A percentile compares a stretch with the other conserved stretches of the same genome.
phyloP scores from a whole-genome alignment of 2,113 vertebrate species.

The Columba janthina region DNA sequence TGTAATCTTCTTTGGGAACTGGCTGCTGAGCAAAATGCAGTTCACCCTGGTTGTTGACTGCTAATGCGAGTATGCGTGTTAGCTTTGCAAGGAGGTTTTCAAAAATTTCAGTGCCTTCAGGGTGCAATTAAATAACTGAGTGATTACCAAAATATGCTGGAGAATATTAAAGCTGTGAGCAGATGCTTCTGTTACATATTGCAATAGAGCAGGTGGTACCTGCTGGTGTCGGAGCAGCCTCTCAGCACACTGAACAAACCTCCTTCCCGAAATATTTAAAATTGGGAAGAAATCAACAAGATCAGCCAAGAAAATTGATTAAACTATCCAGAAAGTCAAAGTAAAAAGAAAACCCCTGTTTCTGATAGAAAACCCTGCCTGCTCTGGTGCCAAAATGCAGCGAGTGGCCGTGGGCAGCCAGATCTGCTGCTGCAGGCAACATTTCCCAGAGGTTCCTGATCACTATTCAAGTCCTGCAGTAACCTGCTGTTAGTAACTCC shows the following conservation, averaged over 20 bases:
- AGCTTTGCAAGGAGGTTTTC: neutral
- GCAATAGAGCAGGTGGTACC: conserved; percentile 37
- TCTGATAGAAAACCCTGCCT: neutral
- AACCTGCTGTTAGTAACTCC: conserved; percentile 33
- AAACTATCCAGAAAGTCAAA: neutral
- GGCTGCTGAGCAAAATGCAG: conserved; percentile 41
- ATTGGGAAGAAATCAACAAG: neutral
- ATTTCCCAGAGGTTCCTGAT: neutral
- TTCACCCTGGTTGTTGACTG: neutral
- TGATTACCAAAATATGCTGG: conserved; percentile 25
- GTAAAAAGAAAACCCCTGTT: neutral
- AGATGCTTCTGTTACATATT: conserved; percentile 38
- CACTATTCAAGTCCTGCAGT: conserved; percentile 43
- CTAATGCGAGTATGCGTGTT: neutral
- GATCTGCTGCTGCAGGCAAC: conserved; percentile 25
- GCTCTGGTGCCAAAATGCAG: neutral
- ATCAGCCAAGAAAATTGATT: neutral
- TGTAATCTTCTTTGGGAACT: conserved; percentile 47
- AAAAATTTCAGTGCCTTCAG: neutral
- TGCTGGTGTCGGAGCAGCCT: neutral
- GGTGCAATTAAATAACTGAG: conserved; percentile 53
- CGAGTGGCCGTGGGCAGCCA: neutral
- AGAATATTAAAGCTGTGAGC: conserved; percentile 32
- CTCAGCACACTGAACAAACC: neutral
- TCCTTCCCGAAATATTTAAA: conserved; percentile 40